Base-by-base conservation (phyloP, 2,888 invertebrate species). In the Protophormia terraenovae region DNA sequence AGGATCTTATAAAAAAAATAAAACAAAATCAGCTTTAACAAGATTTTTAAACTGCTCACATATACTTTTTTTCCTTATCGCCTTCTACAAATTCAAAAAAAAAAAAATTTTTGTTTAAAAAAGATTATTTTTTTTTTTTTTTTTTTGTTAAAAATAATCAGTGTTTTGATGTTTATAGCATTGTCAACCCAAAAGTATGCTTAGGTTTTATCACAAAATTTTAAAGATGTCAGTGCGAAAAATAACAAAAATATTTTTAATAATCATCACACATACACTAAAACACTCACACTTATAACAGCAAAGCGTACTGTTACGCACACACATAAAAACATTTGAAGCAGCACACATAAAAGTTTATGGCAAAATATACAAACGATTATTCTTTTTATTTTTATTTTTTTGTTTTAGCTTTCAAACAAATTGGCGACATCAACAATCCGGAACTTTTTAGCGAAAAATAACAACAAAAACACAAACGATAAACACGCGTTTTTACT, bases 381-480 rank as follows among this genome's bases (percentile, higher is more conserved):
- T 29, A 69, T 64, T 53, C 35, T 27, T 66, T 66, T 45, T 24
- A 14, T 66, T 27, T 24, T n/a, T 24, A 8, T 24, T 7, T 24
- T 41, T 22, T 47, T 60, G 14, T 35, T 69, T 64, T 53, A n/a
- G 12, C 41, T 66, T 19, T 22, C 10, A 16, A 53, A 55, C 16
- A 62, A 71, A 78, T 71, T 72, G 79, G 73, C 47, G 47, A 73
- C 64, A 64, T 16, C 4, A 55, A 72, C 71, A 50, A 50, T 41
- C 12, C 47, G 24, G 22, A 50, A 27, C 14, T 24, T 47, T 69
- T 47, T 14, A 12, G n/a, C 5, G 0, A 19, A 27, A 1, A 53
- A 45, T 22, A 45, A 16, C 53, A n/a, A 45, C n/a, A 41, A 22
- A 50, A 66, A 12, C 22, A 7, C 19, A 7, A 14, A 77, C 55